Percentiles rank a stretch among this genome's conserved stretches.
phyloP scores from a whole-genome alignment of 2,888 invertebrate species.

The Lapara coniferarum region DNA sequence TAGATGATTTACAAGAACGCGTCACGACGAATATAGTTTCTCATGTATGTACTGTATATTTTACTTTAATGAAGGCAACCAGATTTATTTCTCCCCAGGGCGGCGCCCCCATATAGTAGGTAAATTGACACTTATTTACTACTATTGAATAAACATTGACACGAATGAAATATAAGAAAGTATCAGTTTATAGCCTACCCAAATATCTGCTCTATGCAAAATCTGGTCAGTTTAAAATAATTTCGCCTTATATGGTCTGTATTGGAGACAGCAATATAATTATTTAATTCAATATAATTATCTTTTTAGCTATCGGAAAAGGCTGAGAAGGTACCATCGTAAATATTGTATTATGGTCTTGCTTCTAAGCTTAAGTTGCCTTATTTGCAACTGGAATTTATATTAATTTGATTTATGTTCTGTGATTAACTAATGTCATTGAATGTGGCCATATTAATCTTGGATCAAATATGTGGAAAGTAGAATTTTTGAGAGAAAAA shows the following conservation, averaged over 20 bases:
- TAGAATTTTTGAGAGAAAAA: no score
- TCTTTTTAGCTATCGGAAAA: slow-evolving; percentile 23
- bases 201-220: neutral
- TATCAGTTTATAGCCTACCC: no score
- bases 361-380: neutral
- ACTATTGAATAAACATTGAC: no score
- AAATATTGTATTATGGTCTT: neutral
- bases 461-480: neutral
- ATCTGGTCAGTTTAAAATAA: neutral
- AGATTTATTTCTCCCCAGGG: no score
- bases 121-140: no score
- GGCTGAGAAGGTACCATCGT: slow-evolving; percentile 4
- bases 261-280: neutral
- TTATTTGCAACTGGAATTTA: neutral
- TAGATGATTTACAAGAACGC: slow-evolving; percentile 71
- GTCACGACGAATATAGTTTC: slow-evolving; percentile 77
- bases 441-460: neutral
- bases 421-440: neutral
- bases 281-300: neutral
- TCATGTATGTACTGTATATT: slow-evolving; percentile 57
- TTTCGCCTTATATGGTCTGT: neutral
- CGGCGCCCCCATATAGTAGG: no score
- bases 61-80: no score
- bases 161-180: no score
- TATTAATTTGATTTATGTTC: neutral